Conservation (phyloP, 2,113 vertebrate genomes). For the Salvelinus sp. region DNA sequence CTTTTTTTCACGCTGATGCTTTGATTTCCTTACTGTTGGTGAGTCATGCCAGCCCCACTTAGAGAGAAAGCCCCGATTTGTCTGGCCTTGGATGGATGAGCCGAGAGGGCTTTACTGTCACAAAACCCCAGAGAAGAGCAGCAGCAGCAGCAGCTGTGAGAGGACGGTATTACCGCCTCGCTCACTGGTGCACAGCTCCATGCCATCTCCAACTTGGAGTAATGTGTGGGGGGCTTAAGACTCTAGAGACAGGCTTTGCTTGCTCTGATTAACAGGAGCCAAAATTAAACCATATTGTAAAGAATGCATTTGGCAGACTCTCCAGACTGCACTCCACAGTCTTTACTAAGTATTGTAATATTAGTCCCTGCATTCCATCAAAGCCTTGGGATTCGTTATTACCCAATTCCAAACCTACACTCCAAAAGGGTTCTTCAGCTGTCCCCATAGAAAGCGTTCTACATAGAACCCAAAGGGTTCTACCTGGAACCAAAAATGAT, state of each 20-base stretch:
- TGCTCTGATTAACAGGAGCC: conserved; percentile 31
- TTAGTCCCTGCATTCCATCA: no score
- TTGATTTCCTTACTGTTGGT: background rate
- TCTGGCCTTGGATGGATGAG: background rate
- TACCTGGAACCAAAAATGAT: no score
- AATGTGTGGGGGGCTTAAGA: background rate
- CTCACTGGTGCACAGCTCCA: background rate
- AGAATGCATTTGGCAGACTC: background rate
- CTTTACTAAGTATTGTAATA: no score
- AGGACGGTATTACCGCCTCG: background rate
- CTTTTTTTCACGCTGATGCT: conserved; percentile 7
- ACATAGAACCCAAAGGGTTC: no score
- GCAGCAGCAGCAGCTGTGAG: background rate
- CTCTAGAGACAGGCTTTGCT: conserved; percentile 11
- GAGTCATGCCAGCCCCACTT: background rate
- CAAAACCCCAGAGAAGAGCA: background rate
- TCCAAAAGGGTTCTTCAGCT: no score
- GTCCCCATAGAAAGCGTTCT: no score
- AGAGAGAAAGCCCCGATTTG: background rate
- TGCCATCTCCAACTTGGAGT: background rate
- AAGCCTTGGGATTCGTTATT: no score
- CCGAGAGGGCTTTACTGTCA: background rate
- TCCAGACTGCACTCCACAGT: no score
- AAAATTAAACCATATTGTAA: conserved; percentile 1
- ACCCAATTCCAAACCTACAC: no score